These are phyloP conservation scores for Lydus trimaculatus DNA, from an alignment of 2,888 invertebrate species.

Conservation along the genomic window DNA sequence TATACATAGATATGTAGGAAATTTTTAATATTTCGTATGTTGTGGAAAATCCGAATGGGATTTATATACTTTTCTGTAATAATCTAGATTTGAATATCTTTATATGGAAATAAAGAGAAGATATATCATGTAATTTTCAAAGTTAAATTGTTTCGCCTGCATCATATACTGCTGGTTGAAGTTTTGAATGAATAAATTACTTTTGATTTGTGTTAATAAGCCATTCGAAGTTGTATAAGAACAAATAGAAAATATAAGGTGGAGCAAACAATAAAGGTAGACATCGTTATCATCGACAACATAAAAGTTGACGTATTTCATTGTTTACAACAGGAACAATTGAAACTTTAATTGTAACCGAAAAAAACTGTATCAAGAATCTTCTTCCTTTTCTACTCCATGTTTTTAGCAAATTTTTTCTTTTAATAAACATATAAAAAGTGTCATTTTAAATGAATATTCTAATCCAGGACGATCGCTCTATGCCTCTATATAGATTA, in stretches of 20 bases:
- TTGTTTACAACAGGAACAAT: not conserved
- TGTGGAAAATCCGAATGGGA: not conserved
- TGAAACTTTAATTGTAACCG: not conserved
- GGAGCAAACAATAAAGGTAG: not conserved
- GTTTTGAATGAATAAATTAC: constrained; percentile 4
- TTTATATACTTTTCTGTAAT: not conserved
- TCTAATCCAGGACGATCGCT: constrained; percentile 2
- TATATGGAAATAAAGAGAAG: not conserved
- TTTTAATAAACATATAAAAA: not conserved
- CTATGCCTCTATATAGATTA: constrained; percentile 2
- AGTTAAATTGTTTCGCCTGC: constrained; percentile 7
- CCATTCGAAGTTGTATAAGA: not conserved
- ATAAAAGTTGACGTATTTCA: not conserved
- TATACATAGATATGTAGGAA: not conserved
- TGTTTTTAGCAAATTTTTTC: not conserved
- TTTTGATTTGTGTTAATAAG: constrained; percentile 9
- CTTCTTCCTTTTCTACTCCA: not conserved
- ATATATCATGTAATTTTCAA: constrained; percentile 9
- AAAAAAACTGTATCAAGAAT: not conserved
- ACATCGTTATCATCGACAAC: not conserved
- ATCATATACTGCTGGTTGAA: constrained; percentile 6
- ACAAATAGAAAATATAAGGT: not conserved
- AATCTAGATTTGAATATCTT: constrained; percentile 10
- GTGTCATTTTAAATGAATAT: not conserved
- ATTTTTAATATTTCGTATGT: not conserved